Conservation (phyloP, 2,113 vertebrate species). For the Sula dactylatra region DNA sequence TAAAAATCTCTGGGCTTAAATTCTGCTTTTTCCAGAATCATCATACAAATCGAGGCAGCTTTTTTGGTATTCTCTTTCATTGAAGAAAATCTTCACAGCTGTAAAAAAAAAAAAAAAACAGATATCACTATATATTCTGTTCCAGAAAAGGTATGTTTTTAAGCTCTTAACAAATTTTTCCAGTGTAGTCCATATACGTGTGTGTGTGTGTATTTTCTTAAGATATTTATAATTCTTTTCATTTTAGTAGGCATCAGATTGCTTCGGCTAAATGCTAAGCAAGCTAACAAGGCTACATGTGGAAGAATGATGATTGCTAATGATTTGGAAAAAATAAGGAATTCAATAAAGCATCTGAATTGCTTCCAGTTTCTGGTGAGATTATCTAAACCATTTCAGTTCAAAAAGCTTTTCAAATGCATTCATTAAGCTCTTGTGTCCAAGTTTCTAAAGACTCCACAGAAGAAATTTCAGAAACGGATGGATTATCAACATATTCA, state of each 20-base stretch:
- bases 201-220: background rate
- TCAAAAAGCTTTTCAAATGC: background rate
- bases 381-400: background rate
- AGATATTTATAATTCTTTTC: background rate
- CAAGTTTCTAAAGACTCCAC: background rate
- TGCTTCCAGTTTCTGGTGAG: background rate
- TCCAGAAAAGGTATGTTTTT: background rate
- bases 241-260: background rate
- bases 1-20: background rate
- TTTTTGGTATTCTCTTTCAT: background rate
- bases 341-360: background rate
- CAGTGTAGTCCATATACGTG: background rate
- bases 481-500: background rate
- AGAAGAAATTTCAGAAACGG: background rate
- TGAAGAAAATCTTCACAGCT: background rate
- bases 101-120: background rate
- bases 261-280: background rate
- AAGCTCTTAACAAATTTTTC: background rate
- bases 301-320: background rate
- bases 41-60: background rate
- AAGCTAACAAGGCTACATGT: background rate
- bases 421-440: background rate
- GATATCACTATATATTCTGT: background rate
- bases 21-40: background rate
- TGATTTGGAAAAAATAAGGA: background rate